Conservation (phyloP, 2,888 invertebrate genomes). For the Phrixothrix hirtus region DNA sequence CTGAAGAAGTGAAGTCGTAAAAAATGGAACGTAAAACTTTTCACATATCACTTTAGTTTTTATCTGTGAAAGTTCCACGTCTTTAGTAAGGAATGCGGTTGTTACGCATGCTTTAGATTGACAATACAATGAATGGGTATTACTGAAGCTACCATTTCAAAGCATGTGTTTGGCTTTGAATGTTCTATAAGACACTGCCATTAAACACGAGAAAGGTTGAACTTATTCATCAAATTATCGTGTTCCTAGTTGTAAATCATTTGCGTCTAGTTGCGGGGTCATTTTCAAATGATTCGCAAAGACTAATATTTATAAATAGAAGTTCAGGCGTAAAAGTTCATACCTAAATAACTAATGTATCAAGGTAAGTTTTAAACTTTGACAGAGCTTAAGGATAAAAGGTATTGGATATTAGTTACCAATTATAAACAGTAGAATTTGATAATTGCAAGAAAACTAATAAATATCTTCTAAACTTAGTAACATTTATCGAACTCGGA, state of each 20-base stretch:
- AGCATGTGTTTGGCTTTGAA: too few relatives aligned
- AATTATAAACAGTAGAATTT: neutral
- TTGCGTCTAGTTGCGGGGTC: too few relatives aligned
- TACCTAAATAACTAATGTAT: too few relatives aligned
- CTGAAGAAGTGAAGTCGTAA: constrained; percentile 19
- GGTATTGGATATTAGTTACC: neutral
- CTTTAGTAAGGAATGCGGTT: constrained; percentile 36
- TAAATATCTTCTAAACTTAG: constrained; percentile 5
- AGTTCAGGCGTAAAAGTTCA: too few relatives aligned
- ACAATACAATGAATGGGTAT: constrained; percentile 35
- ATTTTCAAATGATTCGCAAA: too few relatives aligned
- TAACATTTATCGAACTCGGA: constrained; percentile 6
- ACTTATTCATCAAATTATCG: too few relatives aligned
- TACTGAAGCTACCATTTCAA: constrained; percentile 24
- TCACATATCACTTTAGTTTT: constrained; percentile 36
- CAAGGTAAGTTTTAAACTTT: too few relatives aligned
- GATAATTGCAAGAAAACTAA: constrained; percentile 3
- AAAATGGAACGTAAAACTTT: constrained; percentile 33
- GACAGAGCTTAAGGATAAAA: too few relatives aligned
- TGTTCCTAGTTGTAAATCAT: too few relatives aligned
- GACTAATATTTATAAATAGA: too few relatives aligned
- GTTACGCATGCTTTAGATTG: constrained; percentile 33
- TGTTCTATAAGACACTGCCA: too few relatives aligned
- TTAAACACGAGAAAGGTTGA: too few relatives aligned
- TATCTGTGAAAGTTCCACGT: constrained; percentile 32